A percentile compares a stretch with the other conserved stretches of the same genome.
These are phyloP conservation scores for Todiramphus chloris DNA, from an alignment of 2,113 vertebrate genomes.

Conservation along the genomic window DNA sequence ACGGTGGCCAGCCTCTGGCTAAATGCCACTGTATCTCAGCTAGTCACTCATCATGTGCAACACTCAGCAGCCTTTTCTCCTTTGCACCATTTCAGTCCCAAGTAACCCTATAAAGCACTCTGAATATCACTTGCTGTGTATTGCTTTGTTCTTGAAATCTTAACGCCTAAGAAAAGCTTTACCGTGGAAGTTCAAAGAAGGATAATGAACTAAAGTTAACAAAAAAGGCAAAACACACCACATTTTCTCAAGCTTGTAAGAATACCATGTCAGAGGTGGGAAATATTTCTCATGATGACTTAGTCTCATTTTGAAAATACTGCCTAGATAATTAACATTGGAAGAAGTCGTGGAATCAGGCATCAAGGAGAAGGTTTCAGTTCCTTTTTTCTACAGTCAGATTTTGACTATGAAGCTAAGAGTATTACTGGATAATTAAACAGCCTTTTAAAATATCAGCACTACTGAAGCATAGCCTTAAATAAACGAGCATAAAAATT, in stretches of 20 bases:
- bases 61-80: conserved; percentile 1
- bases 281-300: not conserved
- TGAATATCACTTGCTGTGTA: not conserved
- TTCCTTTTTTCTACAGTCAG: not conserved
- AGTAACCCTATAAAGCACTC: not conserved
- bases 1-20: conserved; percentile 2
- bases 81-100: not conserved
- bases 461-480: not conserved
- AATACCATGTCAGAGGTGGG: not conserved
- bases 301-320: not conserved
- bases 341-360: not conserved
- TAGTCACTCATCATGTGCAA: not conserved
- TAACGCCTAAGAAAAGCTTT: not conserved
- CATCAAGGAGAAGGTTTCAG: not conserved
- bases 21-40: conserved; percentile 16
- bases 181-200: not conserved
- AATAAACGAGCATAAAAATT: not conserved
- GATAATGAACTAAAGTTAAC: not conserved
- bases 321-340: conserved; percentile 12
- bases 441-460: not conserved
- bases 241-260: not conserved
- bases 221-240: not conserved
- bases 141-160: not conserved
- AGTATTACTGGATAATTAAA: not conserved
- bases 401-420: not conserved